Evolutionary conservation across 2,797 vertebrate species (phyloP).

Genomic region (Threskiornis aethiopicus): DNA sequence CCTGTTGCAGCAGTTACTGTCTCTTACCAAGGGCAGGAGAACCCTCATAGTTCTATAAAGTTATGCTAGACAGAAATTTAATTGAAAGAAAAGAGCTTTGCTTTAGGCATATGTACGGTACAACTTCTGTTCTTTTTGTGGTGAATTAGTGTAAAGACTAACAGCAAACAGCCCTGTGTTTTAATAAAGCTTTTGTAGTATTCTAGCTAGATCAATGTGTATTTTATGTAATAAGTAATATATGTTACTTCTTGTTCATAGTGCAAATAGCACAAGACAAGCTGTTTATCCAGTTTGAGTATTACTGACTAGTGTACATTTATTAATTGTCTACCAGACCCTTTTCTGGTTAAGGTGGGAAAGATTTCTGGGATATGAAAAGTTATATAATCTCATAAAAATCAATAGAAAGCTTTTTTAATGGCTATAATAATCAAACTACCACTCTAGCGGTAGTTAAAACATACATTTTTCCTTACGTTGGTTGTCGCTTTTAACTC

Average conservation of each 20-base stretch:
- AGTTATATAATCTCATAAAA: not conserved
- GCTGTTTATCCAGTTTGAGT: not conserved
- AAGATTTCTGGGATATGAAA: not conserved
- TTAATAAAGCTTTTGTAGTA: not conserved
- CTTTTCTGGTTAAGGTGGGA: not conserved
- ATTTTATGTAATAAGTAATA: not conserved
- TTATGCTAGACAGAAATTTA: not conserved
- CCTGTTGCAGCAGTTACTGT: not conserved
- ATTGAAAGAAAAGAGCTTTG: not conserved
- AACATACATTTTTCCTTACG: accelerated
- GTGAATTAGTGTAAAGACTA: not conserved
- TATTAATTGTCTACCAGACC: not conserved
- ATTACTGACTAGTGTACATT: not conserved
- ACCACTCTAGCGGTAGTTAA: not conserved
- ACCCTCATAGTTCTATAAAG: not conserved
- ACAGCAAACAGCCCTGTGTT: not conserved
- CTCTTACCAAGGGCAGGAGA: not conserved
- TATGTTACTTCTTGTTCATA: not conserved
- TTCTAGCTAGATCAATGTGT: not conserved
- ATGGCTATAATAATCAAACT: not conserved
- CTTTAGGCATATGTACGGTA: not conserved
- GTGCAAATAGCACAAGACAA: not conserved
- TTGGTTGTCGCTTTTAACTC: not conserved
- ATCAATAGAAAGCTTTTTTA: not conserved
- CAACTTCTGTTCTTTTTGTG: not conserved